phyloP scores from a whole-genome alignment of 2,113 vertebrate genomes.

The Pandion haliaetus region DNA sequence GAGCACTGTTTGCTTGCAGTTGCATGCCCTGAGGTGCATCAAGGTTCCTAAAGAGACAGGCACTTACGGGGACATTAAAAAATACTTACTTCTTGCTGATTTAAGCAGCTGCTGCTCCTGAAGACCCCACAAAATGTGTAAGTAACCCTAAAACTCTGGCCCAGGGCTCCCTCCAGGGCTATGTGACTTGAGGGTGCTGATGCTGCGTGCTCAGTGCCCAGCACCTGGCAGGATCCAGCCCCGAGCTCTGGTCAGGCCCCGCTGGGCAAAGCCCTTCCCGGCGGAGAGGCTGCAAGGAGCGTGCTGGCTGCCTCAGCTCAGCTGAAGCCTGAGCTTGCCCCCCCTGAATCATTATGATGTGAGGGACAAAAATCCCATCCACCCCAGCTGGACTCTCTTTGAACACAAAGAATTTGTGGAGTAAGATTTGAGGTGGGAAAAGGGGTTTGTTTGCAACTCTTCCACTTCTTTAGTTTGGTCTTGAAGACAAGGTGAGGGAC shows the following conservation, averaged over 20 bases:
- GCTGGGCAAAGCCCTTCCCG: neutral
- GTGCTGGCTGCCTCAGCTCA: neutral
- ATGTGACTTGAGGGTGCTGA: neutral
- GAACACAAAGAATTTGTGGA: neutral
- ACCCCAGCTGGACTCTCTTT: neutral
- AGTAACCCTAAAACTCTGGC: neutral
- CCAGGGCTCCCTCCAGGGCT: neutral
- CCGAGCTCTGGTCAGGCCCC: neutral
- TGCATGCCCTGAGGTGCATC: neutral
- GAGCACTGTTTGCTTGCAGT: neutral
- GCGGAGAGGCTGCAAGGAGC: fast-evolving
- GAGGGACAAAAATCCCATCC: neutral
- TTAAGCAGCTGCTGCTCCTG: neutral
- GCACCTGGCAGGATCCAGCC: neutral
- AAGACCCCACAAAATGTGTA: neutral
- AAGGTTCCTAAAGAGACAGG: neutral
- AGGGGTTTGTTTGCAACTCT: neutral
- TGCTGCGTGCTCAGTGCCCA: neutral
- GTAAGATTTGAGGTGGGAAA: neutral
- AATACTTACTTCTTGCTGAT: neutral
- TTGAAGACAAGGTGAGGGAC: neutral
- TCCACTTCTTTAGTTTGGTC: neutral
- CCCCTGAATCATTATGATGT: neutral
- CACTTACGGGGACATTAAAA: neutral
- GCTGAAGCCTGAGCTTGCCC: neutral